A percentile compares a stretch with the other conserved stretches of the same genome.
Evolutionary conservation across 2,797 vertebrate species (phyloP).

Genomic region (Lutjanus campechanus): DNA sequence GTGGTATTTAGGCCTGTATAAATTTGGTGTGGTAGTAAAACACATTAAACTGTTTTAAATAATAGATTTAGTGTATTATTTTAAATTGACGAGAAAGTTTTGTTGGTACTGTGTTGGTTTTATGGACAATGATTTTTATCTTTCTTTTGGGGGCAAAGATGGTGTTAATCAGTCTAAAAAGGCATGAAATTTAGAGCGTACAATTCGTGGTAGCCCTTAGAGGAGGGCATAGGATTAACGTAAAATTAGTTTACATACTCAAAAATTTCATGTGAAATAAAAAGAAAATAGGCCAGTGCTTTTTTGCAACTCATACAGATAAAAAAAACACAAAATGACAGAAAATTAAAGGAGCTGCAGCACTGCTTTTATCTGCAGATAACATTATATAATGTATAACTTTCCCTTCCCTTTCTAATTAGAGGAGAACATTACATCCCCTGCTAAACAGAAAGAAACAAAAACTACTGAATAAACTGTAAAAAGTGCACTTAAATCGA

Average conservation of each 20-base stretch:
- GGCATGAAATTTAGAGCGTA: neutral
- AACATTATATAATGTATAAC: neutral
- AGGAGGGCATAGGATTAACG: neutral
- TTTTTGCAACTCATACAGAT: neutral
- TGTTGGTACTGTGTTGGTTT: neutral
- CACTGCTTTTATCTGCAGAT: neutral
- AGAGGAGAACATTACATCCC: conserved; percentile 16
- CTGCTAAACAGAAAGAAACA: conserved; percentile 22
- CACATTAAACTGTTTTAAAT: neutral
- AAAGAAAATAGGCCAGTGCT: neutral
- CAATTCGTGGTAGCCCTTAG: neutral
- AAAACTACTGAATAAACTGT: conserved; percentile 16
- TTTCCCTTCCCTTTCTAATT: neutral
- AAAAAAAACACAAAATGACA: neutral
- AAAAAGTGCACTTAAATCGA: conserved; percentile 2
- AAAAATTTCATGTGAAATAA: neutral
- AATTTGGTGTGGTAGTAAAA: neutral
- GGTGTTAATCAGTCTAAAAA: neutral
- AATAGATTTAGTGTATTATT: neutral
- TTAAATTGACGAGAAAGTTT: neutral
- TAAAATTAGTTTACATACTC: neutral
- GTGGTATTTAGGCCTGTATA: neutral
- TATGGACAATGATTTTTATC: neutral
- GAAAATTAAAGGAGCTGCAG: neutral
- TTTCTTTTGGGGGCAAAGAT: neutral